These are phyloP conservation scores for Pygoscelis adeliae DNA, from an alignment of 2,113 vertebrate species.

Conservation along the genomic window DNA sequence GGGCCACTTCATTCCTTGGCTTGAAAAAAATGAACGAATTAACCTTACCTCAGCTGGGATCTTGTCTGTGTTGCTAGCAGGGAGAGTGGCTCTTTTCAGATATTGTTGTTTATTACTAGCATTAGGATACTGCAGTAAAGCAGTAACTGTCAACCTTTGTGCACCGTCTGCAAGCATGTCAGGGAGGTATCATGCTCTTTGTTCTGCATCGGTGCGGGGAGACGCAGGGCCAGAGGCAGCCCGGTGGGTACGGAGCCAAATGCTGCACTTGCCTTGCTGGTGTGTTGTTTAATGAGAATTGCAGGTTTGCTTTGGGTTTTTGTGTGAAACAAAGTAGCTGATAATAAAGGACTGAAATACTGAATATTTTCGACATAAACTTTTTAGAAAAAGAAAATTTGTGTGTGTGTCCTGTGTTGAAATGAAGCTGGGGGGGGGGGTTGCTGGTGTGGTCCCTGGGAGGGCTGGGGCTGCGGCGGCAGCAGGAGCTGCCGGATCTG, in stretches of 20 bases:
- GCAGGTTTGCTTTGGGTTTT: not conserved
- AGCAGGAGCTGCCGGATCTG: not conserved
- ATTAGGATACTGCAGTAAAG: not conserved
- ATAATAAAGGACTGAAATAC: not conserved
- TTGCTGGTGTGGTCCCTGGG: rapidly evolving
- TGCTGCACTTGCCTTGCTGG: rapidly evolving
- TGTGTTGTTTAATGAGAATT: rapidly evolving
- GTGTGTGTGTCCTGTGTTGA: not conserved
- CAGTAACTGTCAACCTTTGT: not conserved
- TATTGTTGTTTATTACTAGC: not conserved
- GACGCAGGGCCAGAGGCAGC: not conserved
- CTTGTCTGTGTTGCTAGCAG: rapidly evolving
- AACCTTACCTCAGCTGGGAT: not conserved
- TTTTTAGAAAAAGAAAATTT: rapidly evolving
- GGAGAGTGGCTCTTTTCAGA: not conserved
- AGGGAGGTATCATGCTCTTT: not conserved
- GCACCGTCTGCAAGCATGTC: rapidly evolving
- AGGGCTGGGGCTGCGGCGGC: not conserved
- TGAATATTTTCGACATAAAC: rapidly evolving
- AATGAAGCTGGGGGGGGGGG: rapidly evolving
- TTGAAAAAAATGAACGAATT: not conserved
- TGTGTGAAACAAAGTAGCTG: not conserved
- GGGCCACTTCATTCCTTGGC: not conserved
- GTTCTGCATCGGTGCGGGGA: rapidly evolving
- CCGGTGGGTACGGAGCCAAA: rapidly evolving